Base-by-base conservation (phyloP, 2,888 invertebrate species). In the Tromatobia lineatoria region DNA sequence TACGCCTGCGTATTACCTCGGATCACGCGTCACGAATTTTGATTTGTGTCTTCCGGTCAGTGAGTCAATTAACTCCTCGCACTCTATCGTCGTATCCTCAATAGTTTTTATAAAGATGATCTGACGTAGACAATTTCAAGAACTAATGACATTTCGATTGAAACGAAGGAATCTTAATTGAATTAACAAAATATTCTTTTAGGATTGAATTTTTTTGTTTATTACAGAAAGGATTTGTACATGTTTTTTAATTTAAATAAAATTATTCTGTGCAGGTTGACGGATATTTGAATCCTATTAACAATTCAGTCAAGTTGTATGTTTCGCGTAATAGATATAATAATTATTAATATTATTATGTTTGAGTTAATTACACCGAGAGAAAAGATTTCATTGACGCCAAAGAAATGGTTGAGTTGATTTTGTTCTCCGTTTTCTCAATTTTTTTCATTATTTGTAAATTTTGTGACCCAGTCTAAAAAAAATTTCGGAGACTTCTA, bases 31-130 rank as follows among this genome's bases (percentile, higher is more conserved):
- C 57, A 67, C 66, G 66, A 77, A 71, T 77, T 67, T 67, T 57
- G 57, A 73, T 77, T 77, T 50, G 82, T 59, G 34, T 57, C 57
- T 77, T 82, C 82, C 77, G 73, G 71, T 71, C n/a, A 15, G 18
- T 23, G 57, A 54, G 38, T 54, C 6, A 29, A 18, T 57, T 23
- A 25, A 57, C 23, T 13, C 25, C 23, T 6, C 57, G 20, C 0
- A 11, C 57, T 25, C 25, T 57, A 23, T 57, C 25, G 15, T 61
- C n/a, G 8, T 64, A 64, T 59, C 29, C 23, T 54, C 4, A 0
- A 54, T 18, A 6, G 52, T 52, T 23, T 23, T 20, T 23, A 23
- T 20, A 20, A 54, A 11, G 20, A 23, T 23, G 20, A 54, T 23
- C 20, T 20, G 11, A 11, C 54, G 6, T 23, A 54, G 11, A 54